These are phyloP conservation scores for Thymelicus acteon DNA, from an alignment of 2,888 invertebrate species.

Conservation along the genomic window DNA sequence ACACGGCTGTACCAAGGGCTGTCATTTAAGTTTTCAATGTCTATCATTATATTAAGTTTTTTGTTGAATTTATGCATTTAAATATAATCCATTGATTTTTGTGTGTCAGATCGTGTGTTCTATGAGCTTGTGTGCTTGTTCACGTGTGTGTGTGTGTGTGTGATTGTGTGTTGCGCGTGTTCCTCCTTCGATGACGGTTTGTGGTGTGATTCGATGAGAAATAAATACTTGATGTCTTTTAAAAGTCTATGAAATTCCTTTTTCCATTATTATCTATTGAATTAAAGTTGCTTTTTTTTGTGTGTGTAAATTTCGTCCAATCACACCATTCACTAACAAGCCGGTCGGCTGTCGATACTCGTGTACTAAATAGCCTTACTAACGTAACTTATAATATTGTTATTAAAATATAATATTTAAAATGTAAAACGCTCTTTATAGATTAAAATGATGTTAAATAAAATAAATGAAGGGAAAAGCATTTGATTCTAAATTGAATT, in stretches of 20 bases:
- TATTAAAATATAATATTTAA: conserved; percentile 58
- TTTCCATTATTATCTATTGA: conserved; percentile 21
- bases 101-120: conserved; percentile 47
- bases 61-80: conserved; percentile 65
- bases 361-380: conserved; percentile 82
- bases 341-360: conserved; percentile 58
- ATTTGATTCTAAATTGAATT: conserved; percentile 83
- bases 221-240: conserved; percentile 30
- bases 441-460: conserved; percentile 71
- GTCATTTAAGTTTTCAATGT: conserved; percentile 48
- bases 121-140: conserved; percentile 39
- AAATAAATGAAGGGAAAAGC: conserved; percentile 68
- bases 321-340: conserved; percentile 58
- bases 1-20: conserved; percentile 40
- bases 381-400: conserved; percentile 72
- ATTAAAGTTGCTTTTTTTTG: conserved; percentile 14
- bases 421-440: conserved; percentile 69
- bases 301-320: conserved; percentile 47
- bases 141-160: conserved; percentile 44
- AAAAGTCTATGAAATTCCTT: conserved; percentile 5
- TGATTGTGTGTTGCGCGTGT: conserved; percentile 45
- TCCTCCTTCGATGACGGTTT: conserved; percentile 54
- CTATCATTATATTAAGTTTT: conserved; percentile 64
- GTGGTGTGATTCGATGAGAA: conserved; percentile 60
- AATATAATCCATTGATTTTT: conserved; percentile 56